Percentiles rank a stretch among this genome's conserved stretches.
These are phyloP conservation scores for Porites lutea DNA, from an alignment of 64 coral and sea anemone species.

Conservation along the genomic window DNA sequence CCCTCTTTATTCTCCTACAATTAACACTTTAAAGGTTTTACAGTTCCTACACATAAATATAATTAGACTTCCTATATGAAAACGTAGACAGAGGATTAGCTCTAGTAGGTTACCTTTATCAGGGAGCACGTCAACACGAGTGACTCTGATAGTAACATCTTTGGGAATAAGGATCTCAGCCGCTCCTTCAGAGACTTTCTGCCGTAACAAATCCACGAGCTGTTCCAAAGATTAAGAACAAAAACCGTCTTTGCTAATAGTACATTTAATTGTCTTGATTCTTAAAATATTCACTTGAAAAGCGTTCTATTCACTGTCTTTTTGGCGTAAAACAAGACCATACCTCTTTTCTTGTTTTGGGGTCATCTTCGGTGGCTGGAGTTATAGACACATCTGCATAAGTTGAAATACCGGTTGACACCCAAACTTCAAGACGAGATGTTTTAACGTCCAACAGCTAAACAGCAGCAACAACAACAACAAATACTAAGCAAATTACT, in stretches of 20 bases:
- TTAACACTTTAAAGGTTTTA: too few relatives aligned
- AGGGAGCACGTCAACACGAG: constrained; percentile 8
- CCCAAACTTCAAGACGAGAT: constrained; percentile 45
- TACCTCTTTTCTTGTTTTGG: constrained; percentile 50
- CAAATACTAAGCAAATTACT: not conserved
- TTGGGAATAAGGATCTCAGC: not conserved
- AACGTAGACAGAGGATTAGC: too few relatives aligned
- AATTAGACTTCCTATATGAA: too few relatives aligned
- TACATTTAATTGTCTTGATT: too few relatives aligned
- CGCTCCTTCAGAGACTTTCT: not conserved
- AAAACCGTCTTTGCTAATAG: not conserved
- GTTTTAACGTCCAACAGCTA: constrained; percentile 11
- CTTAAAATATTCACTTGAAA: too few relatives aligned
- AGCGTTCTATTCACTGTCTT: too few relatives aligned
- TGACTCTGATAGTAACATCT: not conserved
- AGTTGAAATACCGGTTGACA: not conserved
- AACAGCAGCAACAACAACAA: not conserved
- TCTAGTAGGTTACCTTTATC: not conserved
- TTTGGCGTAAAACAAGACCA: not conserved
- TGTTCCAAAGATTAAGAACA: not conserved
- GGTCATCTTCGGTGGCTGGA: not conserved
- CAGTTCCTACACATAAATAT: too few relatives aligned
- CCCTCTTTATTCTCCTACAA: too few relatives aligned
- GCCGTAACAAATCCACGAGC: constrained; percentile 1
- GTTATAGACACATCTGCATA: constrained; percentile 63